Evolutionary conservation across 2,888 invertebrate genomes (phyloP).

Genomic region (Lottia scabra): DNA sequence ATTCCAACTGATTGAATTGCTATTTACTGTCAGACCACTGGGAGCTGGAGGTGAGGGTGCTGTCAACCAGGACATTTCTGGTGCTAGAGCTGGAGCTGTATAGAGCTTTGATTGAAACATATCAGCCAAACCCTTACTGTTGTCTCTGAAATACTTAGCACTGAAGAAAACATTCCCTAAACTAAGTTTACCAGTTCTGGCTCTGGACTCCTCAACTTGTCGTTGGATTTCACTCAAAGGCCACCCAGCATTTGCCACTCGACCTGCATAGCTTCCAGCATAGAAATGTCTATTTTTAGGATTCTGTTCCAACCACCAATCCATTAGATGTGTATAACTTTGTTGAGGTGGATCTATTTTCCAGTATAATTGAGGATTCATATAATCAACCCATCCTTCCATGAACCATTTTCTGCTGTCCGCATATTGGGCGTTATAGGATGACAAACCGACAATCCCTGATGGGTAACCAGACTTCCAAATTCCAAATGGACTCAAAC

Average conservation of each 20-base stretch:
- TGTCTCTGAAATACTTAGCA: slow-evolving; percentile 46
- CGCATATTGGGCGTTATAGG: slow-evolving; percentile 53
- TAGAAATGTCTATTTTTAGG: slow-evolving; percentile 48
- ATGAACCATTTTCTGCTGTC: slow-evolving; percentile 60
- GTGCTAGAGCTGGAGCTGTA: slow-evolving; percentile 39
- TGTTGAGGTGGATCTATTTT: slow-evolving; percentile 57
- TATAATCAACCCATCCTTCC: slow-evolving; percentile 61
- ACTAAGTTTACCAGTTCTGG: slow-evolving; percentile 25
- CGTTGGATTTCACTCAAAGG: slow-evolving; percentile 51
- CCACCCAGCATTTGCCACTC: slow-evolving; percentile 45
- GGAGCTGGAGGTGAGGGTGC: slow-evolving; percentile 30
- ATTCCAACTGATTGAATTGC: slow-evolving; percentile 35
- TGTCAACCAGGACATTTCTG: slow-evolving; percentile 51
- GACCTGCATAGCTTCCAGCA: slow-evolving; percentile 51
- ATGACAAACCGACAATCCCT: slow-evolving; percentile 51
- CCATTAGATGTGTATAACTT: slow-evolving; percentile 57
- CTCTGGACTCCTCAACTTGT: slow-evolving; percentile 48
- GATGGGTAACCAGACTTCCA: slow-evolving; percentile 58
- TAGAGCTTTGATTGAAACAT: slow-evolving; percentile 41
- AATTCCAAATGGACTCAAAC: slow-evolving; percentile 64
- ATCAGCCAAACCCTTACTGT: slow-evolving; percentile 43
- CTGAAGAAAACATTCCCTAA: slow-evolving; percentile 59
- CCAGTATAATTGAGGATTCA: slow-evolving; percentile 66
- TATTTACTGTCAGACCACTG: slow-evolving; percentile 24
- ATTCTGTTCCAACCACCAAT: slow-evolving; percentile 63